Evolutionary conservation across 2,888 invertebrate genomes (phyloP).

Genomic region (Hirtodrosophila confusa): DNA sequence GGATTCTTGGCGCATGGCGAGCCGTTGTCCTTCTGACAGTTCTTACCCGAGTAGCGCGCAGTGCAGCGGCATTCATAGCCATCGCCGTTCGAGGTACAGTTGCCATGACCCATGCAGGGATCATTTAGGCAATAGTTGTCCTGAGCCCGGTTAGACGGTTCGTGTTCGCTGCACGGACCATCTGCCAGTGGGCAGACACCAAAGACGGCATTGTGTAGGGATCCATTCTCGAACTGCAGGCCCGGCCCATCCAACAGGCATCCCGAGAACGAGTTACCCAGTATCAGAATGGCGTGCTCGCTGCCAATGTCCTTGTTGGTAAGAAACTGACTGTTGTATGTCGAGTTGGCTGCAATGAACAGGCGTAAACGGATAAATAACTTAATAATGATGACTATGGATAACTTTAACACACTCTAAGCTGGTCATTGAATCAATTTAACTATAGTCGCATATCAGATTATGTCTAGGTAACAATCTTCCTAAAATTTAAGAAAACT

Average conservation of each 20-base stretch:
- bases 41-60: conserved; percentile 93
- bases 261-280: conserved; percentile 92
- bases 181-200: conserved; percentile 90
- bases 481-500: too few relatives aligned
- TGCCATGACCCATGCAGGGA: conserved; percentile 93
- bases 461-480: too few relatives aligned
- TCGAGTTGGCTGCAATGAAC: conserved; percentile 87
- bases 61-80: conserved; percentile 93
- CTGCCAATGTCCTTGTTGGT: conserved; percentile 89
- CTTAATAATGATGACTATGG: neutral
- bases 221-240: conserved; percentile 89
- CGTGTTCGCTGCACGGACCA: conserved; percentile 87
- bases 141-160: conserved; percentile 86
- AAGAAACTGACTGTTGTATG: conserved; percentile 90
- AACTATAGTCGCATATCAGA: too few relatives aligned
- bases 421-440: too few relatives aligned
- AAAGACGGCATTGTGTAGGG: conserved; percentile 89
- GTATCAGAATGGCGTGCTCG: conserved; percentile 89
- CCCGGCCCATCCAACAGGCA: conserved; percentile 95
- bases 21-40: conserved; percentile 93
- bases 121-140: conserved; percentile 91
- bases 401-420: too few relatives aligned
- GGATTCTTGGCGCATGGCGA: conserved; percentile 89
- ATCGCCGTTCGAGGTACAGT: conserved; percentile 90
- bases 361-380: conserved; percentile 1